Conservation (phyloP, 2,797 vertebrate species). For the Mus caroli region DNA sequence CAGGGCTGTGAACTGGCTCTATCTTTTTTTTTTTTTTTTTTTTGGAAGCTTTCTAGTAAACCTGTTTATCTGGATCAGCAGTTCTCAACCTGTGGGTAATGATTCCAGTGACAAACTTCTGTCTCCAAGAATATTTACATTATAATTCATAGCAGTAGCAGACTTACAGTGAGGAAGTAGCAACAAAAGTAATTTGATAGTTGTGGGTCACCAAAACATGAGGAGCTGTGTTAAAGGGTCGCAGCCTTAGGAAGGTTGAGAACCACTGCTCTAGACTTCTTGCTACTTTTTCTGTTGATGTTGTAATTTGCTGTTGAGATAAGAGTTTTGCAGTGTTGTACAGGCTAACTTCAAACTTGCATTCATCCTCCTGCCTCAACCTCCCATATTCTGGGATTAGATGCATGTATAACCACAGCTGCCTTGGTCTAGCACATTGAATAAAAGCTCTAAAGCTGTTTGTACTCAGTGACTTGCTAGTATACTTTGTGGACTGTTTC, state of each 20-base stretch:
- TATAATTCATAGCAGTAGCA: background rate
- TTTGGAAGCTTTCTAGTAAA: background rate
- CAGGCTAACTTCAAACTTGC: background rate
- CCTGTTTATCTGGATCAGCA: background rate
- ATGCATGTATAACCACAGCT: background rate
- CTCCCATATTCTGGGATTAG: background rate
- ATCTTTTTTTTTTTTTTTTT: background rate
- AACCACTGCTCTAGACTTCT: background rate
- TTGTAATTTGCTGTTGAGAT: background rate
- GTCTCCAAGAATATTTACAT: background rate
- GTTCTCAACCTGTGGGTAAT: background rate
- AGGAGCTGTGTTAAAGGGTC: background rate
- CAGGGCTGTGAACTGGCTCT: background rate
- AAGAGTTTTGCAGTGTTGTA: background rate
- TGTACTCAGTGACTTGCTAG: background rate
- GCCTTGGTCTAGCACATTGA: background rate
- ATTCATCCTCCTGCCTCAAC: background rate
- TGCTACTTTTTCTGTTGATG: background rate
- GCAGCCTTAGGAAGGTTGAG: background rate
- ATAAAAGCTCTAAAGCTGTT: background rate
- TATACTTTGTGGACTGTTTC: constrained; percentile 1
- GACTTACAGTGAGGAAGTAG: background rate
- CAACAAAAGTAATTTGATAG: background rate
- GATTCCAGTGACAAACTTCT: background rate
- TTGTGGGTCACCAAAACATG: background rate